Percentiles rank a stretch among this genome's conserved stretches.
Evolutionary conservation across 2,888 invertebrate species (phyloP).

Genomic region (Drosophila atripex): DNA sequence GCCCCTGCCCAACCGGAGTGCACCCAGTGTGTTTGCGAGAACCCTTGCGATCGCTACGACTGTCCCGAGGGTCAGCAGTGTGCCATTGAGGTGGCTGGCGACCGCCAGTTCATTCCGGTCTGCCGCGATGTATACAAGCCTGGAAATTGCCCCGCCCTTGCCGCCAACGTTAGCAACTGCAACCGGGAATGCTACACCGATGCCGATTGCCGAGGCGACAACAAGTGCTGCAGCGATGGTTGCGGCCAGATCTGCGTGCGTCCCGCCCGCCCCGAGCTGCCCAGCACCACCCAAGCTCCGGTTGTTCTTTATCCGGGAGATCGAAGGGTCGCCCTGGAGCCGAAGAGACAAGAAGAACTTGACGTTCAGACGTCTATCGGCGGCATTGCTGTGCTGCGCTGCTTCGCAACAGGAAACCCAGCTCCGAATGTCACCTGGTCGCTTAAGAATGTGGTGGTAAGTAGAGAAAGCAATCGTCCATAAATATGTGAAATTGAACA

Average conservation of each 20-base stretch:
- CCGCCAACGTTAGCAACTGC: slow-evolving; percentile 85
- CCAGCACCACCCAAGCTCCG: slow-evolving; percentile 83
- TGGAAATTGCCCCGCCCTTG: slow-evolving; percentile 87
- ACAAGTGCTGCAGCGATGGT: slow-evolving; percentile 92
- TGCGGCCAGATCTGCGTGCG: slow-evolving; percentile 90
- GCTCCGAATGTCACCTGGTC: slow-evolving; percentile 91
- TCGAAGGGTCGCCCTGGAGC: slow-evolving; percentile 84
- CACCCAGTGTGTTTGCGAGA: slow-evolving; percentile 89
- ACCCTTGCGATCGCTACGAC: slow-evolving; percentile 88
- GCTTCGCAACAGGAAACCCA: slow-evolving; percentile 91
- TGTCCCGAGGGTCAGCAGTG: slow-evolving; percentile 89
- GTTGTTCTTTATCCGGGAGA: slow-evolving; percentile 81
- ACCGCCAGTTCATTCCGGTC: slow-evolving; percentile 78
- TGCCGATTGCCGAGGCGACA: slow-evolving; percentile 90
- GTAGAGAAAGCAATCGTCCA: slow-evolving; percentile 35
- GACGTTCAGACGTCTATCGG: slow-evolving; percentile 89
- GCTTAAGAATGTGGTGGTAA: slow-evolving; percentile 88
- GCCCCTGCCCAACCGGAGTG: slow-evolving; percentile 86
- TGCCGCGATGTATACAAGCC: slow-evolving; percentile 86
- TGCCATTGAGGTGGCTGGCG: slow-evolving; percentile 85
- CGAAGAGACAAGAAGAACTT: slow-evolving; percentile 84
- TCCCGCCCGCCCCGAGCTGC: slow-evolving; percentile 84
- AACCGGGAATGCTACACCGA: slow-evolving; percentile 90
- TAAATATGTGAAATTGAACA: not conserved
- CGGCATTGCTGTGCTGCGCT: slow-evolving; percentile 89